Conservation (phyloP, 2,113 vertebrate genomes). For the Anoura caudifer region DNA sequence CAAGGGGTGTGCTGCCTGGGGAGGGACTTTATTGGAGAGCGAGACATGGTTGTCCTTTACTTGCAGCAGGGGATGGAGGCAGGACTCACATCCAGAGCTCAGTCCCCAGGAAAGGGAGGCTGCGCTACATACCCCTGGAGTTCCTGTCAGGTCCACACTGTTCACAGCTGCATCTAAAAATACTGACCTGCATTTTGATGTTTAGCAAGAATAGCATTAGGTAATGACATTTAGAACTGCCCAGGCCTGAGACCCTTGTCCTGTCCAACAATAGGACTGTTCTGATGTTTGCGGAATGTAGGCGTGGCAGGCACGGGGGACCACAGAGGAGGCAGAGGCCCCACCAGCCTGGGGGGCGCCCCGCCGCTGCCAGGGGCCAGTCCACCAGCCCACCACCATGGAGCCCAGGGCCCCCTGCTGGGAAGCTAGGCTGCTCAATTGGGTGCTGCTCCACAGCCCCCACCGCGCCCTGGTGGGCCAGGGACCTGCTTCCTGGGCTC, state of each 20-base stretch:
- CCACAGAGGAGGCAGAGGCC: accelerated
- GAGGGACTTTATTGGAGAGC: accelerated
- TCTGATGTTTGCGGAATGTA: accelerated
- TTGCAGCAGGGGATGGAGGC: not conserved
- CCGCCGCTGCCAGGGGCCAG: not conserved
- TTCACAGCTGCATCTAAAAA: not conserved
- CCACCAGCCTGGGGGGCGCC: accelerated
- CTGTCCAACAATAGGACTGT: too few species aligned
- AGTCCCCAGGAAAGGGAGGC: too few species aligned
- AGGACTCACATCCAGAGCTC: not conserved
- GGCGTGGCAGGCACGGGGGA: accelerated
- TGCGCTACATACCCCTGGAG: accelerated
- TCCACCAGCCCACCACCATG: accelerated
- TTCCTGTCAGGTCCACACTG: not conserved
- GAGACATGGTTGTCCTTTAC: not conserved
- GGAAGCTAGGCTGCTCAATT: not conserved
- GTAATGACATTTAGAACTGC: not conserved
- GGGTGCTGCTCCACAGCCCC: not conserved
- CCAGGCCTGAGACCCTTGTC: not conserved
- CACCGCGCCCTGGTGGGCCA: accelerated
- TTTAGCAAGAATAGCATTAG: not conserved
- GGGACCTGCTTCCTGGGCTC: not conserved
- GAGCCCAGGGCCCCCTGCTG: not conserved
- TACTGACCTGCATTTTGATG: not conserved
- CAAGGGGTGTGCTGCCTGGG: not conserved